Evolutionary conservation across 2,113 vertebrate genomes (phyloP).

Genomic region (Sinocyclocheilus rhinocerous): DNA sequence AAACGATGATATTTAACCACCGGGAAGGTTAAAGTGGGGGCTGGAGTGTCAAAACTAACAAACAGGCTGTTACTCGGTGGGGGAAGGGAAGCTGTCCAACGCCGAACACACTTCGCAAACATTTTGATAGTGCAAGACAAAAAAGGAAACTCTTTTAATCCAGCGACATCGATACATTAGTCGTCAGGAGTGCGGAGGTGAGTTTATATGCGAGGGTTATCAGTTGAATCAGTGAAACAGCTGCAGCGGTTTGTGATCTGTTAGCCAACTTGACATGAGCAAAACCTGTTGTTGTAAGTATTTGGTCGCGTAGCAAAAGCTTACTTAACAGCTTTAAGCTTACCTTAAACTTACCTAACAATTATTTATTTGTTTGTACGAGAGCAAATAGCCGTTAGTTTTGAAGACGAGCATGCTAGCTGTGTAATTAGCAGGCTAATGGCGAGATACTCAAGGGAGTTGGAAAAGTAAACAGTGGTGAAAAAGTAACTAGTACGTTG

Average conservation of each 20-base stretch:
- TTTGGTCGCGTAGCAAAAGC: not conserved
- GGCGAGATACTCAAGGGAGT: not conserved
- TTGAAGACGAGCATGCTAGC: not conserved
- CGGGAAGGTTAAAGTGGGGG: slow-evolving; percentile 43
- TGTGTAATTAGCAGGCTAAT: not conserved
- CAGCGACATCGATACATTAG: not conserved
- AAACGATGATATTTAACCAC: not conserved
- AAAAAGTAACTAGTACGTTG: no score
- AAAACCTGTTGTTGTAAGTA: not conserved
- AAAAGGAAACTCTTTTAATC: not conserved
- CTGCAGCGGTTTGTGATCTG: not conserved
- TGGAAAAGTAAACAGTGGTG: not conserved
- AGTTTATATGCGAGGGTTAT: slow-evolving; percentile 11
- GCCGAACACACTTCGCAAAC: not conserved
- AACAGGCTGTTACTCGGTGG: slow-evolving; percentile 57
- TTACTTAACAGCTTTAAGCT: no score
- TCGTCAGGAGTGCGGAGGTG: slow-evolving; percentile 28
- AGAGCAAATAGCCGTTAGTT: not conserved
- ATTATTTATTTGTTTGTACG: not conserved
- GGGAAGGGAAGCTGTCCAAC: slow-evolving; percentile 21
- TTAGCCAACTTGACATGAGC: slow-evolving; percentile 11
- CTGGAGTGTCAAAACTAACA: slow-evolving; percentile 58
- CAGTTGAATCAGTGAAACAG: not conserved
- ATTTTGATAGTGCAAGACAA: not conserved
- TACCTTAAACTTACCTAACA: not conserved